Conservation (phyloP, 2,113 vertebrate genomes). For the Peromyscus maniculatus region DNA sequence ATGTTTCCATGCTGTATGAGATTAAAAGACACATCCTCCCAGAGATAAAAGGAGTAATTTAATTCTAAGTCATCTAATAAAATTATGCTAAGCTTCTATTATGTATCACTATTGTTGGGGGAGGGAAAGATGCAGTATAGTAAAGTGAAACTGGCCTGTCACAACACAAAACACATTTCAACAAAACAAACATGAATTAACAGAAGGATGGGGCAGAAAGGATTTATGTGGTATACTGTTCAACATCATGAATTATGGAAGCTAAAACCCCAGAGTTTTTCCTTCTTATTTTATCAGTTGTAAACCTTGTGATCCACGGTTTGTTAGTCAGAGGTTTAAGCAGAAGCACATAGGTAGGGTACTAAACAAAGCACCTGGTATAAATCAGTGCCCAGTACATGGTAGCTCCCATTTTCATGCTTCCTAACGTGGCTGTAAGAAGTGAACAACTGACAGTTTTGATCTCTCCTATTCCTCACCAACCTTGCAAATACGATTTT, state of each 20-base stretch:
- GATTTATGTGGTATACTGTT: not conserved
- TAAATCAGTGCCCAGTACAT: not conserved
- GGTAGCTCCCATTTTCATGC: not conserved
- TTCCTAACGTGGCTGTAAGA: not conserved
- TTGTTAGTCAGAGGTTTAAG: slow-evolving; percentile 9
- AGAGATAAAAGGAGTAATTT: slow-evolving; percentile 29
- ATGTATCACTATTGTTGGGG: not conserved
- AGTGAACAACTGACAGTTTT: not conserved
- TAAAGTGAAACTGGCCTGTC: not conserved
- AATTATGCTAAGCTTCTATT: slow-evolving; percentile 59
- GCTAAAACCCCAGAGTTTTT: slow-evolving; percentile 47
- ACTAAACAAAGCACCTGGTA: not conserved
- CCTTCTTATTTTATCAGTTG: not conserved
- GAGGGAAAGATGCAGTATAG: not conserved
- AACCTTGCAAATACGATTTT: not conserved
- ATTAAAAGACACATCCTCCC: slow-evolving; percentile 54
- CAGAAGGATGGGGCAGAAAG: not conserved
- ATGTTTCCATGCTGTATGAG: not conserved
- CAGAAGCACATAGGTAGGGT: not conserved
- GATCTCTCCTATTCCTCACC: not conserved
- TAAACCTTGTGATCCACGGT: not conserved
- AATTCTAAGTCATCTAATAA: not conserved
- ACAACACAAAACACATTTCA: not conserved
- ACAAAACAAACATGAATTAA: slow-evolving; percentile 14
- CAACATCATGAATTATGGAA: slow-evolving; percentile 26